Evolutionary conservation across 2,113 vertebrate species (phyloP).

Genomic region (western clawed frog (Xenopus tropicalis)): DNA sequence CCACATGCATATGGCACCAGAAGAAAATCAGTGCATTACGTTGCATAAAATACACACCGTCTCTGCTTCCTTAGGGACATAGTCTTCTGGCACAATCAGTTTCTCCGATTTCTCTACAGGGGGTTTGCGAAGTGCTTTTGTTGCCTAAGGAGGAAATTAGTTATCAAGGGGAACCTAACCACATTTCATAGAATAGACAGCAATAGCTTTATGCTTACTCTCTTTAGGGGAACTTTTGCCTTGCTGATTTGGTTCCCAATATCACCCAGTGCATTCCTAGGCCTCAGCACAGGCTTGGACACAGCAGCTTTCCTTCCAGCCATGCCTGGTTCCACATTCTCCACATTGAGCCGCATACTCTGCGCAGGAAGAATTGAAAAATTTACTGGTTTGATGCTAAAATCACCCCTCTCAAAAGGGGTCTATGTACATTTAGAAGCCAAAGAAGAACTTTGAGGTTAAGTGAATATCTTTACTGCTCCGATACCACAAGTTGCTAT

Average conservation of each 20-base stretch:
- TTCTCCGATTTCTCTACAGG: background rate
- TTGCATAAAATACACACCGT: background rate
- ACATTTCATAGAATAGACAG: background rate
- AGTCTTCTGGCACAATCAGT: background rate
- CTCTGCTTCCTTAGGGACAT: background rate
- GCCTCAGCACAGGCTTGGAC: background rate
- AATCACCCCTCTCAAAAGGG: too few species aligned
- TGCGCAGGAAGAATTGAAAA: background rate
- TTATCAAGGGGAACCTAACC: too few species aligned
- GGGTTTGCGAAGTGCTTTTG: background rate
- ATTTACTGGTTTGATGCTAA: too few species aligned
- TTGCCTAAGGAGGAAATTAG: background rate
- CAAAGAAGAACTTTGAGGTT: too few species aligned
- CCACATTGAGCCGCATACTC: conserved; percentile 14
- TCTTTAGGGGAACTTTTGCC: background rate
- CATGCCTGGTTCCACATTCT: background rate
- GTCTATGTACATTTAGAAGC: too few species aligned
- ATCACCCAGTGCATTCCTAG: conserved; percentile 26
- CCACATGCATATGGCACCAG: too few species aligned
- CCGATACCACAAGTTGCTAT: too few species aligned
- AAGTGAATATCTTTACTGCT: too few species aligned
- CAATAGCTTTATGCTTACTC: background rate
- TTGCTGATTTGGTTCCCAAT: conserved; percentile 19
- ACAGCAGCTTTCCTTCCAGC: background rate
- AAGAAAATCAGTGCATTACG: too few species aligned